Percentiles rank a stretch among this genome's conserved stretches.
Conservation (phyloP, 37 sponge, comb jelly and placozoan genomes). For the Dysidea cf. avara region DNA sequence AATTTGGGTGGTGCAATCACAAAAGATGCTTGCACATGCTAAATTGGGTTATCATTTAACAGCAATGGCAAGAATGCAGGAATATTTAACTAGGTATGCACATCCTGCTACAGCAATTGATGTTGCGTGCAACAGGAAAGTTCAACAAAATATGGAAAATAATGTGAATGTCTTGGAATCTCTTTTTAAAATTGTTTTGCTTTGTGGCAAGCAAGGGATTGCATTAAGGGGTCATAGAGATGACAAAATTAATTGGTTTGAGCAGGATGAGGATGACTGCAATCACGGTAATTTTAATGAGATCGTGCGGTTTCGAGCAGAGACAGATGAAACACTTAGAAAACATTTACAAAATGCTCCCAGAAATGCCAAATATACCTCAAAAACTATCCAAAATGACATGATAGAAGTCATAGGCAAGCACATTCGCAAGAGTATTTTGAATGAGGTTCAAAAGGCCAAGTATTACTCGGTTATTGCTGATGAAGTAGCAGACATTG, state of each 20-base stretch:
- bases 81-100: conserved; percentile 11
- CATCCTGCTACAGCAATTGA: conserved; percentile 24
- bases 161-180: conserved; percentile 34
- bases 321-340: conserved; percentile 23
- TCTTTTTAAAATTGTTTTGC: conserved; percentile 42
- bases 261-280: not conserved
- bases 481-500: conserved; percentile 36
- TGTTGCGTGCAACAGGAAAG: conserved; percentile 15
- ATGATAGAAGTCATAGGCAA: conserved; percentile 20
- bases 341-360: conserved; percentile 18
- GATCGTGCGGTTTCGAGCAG: conserved; percentile 36
- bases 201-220: conserved; percentile 56
- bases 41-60: conserved; percentile 20
- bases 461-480: conserved; percentile 37
- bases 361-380: conserved; percentile 20
- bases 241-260: conserved; percentile 38
- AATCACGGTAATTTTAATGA: conserved; percentile 43
- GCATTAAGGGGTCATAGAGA: conserved; percentile 51
- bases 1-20: conserved; percentile 12
- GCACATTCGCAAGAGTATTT: not conserved
- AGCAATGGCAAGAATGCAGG: conserved; percentile 32
- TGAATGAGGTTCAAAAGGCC: conserved; percentile 14
- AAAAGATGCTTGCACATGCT: conserved; percentile 10
- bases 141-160: conserved; percentile 17
- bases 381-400: conserved; percentile 46